Evolutionary conservation across 1,140 invertebrate genomes (phyloP), one percentile per base, ranked within the genome.

Genomic region (Helicoverpa zea): DNA sequence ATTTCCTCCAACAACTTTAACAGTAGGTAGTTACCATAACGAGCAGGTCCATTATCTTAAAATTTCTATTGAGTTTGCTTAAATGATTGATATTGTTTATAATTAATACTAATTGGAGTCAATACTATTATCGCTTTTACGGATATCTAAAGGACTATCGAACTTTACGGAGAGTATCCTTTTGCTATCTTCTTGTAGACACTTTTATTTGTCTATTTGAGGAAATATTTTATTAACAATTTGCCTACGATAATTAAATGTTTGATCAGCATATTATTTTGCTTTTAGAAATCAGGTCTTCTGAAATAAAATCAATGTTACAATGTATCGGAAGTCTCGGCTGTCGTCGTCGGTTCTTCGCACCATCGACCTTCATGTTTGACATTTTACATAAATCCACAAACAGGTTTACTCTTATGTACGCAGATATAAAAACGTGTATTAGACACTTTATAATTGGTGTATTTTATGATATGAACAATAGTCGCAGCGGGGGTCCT

Each of bases 341-440:
- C 80, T 64, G 30, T 64, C 74, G 64, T 82, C 54, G 63, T 64
- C 79, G 82, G 81, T 87, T 86, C 86, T 86, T 84, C 58, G 81
- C 83, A 83, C 81, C 81, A 64, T 83, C 68, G 84, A 86, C 88
- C 89, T 89, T 89, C 84, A 78, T 73, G 66, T 49, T 74, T 80
- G 81, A 85, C 81, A 80, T 88, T 87, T 90, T 90, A 82, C 78
- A 85, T 84, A 86, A 86, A 85, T 84, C 68, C 52, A 80, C 61
- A 84, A 90, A 88, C 87, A 79, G 77, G 84, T 89, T 87, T 63
- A 43, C 72, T 43, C 43, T 79, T 68, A 82, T 75, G 16, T 64
- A 51, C 47, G 63, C 56, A 56, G 54, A 74, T 59, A 43, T 49
- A 74, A 74, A 56, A 74, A 47, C 52, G 43, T 59, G 51, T 54